Conservation (phyloP, 2,888 invertebrate species). For the Mycogona germanica region DNA sequence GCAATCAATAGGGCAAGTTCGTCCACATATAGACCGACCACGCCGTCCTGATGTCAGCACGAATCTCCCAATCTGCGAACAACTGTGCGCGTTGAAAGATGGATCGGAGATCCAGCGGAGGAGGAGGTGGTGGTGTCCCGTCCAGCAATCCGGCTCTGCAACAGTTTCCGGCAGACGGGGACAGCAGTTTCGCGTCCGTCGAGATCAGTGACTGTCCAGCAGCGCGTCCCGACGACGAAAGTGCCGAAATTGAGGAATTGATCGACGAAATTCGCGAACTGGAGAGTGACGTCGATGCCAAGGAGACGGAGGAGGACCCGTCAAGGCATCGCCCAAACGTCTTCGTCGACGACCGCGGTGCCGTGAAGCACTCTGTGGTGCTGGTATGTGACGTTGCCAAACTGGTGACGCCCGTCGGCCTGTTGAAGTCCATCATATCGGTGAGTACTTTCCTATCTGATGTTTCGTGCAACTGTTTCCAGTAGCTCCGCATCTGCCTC, state of each 20-base stretch:
- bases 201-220: background rate
- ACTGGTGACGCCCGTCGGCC: conserved; percentile 7
- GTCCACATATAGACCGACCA: no score
- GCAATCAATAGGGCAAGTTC: no score
- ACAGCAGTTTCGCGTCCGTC: no score
- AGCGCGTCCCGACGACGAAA: background rate
- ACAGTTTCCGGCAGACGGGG: no score
- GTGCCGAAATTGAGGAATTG: conserved; percentile 6
- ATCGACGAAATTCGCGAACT: conserved; percentile 9
- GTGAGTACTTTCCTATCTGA: background rate
- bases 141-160: no score
- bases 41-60: no score
- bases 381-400: conserved; percentile 5
- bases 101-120: no score
- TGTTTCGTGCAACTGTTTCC: background rate
- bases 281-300: background rate
- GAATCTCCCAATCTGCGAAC: no score
- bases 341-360: conserved; percentile 1
- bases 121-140: no score
- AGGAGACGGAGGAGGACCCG: background rate
- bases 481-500: background rate
- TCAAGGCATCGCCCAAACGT: background rate
- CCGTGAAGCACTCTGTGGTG: conserved; percentile 4
- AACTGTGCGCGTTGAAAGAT: no score
- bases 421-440: conserved; percentile 5